Evolutionary conservation across 2,797 vertebrate genomes (phyloP).

Genomic region (Peromyscus nudipes): DNA sequence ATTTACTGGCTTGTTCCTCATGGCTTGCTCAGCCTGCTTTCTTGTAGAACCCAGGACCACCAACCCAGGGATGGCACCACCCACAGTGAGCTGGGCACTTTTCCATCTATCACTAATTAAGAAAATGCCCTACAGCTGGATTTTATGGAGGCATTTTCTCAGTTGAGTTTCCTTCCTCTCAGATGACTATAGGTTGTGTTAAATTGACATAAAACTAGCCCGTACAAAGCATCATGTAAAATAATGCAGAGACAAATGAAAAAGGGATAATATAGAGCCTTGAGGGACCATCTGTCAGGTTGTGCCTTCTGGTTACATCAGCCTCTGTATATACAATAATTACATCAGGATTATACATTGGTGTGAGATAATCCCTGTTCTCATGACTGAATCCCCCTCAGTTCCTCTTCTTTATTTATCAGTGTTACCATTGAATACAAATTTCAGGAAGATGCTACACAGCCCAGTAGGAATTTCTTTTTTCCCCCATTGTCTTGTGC

Average conservation of each 20-base stretch:
- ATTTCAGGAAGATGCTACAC: background rate
- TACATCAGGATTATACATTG: background rate
- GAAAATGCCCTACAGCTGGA: background rate
- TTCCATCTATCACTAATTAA: background rate
- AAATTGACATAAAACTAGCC: background rate
- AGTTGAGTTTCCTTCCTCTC: background rate
- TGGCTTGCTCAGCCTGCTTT: background rate
- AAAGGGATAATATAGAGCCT: background rate
- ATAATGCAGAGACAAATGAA: background rate
- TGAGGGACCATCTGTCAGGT: background rate
- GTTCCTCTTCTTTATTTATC: background rate
- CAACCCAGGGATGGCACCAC: too few species aligned
- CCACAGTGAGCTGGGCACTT: background rate
- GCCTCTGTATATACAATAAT: background rate
- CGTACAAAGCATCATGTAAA: background rate
- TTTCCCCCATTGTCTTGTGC: background rate
- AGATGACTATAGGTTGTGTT: background rate
- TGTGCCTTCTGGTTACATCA: background rate
- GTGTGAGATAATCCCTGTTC: background rate
- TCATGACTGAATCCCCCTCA: background rate
- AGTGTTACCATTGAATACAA: background rate
- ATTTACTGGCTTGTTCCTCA: background rate
- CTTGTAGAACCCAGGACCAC: background rate
- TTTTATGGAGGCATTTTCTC: background rate
- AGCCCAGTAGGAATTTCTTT: background rate